phyloP scores from a whole-genome alignment of 64 coral and sea anemone species.

The Stichodactyla helianthus region DNA sequence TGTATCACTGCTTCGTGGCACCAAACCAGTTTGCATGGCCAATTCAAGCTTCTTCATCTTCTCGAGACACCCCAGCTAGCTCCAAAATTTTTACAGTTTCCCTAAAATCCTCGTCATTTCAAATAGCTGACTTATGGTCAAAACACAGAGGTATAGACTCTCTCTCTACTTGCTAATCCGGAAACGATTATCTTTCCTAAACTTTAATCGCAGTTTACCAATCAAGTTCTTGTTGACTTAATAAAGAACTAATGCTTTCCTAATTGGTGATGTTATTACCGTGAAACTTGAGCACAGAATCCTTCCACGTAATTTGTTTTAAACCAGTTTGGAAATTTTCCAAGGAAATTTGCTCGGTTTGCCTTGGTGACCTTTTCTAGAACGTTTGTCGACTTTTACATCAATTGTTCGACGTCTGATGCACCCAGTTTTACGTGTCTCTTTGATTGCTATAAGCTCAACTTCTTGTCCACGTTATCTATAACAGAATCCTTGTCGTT shows the following conservation, averaged over 20 bases:
- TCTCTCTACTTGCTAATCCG: not conserved
- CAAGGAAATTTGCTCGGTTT: no score
- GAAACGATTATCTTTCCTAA: slow-evolving; percentile 1
- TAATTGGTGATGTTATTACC: not conserved
- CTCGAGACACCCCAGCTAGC: not conserved
- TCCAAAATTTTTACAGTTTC: not conserved
- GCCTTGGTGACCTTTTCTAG: no score
- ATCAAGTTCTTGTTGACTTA: not conserved
- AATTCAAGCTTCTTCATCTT: slow-evolving; percentile 57
- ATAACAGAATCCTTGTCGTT: no score
- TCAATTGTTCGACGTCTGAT: no score
- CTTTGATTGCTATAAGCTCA: no score
- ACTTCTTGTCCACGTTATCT: no score
- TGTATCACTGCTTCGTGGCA: slow-evolving; percentile 53
- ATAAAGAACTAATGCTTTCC: not conserved
- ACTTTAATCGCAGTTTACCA: slow-evolving; percentile 7
- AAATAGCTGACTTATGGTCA: not conserved
- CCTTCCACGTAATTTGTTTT: not conserved
- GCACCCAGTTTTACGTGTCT: no score
- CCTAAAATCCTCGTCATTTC: no score
- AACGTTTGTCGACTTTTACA: no score
- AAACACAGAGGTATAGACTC: not conserved
- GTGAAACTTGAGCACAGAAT: not conserved
- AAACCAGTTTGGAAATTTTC: not conserved
- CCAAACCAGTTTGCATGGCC: slow-evolving; percentile 25